These are phyloP conservation scores for Macrophya annulata DNA, from an alignment of 2,888 invertebrate genomes.

Conservation along the genomic window DNA sequence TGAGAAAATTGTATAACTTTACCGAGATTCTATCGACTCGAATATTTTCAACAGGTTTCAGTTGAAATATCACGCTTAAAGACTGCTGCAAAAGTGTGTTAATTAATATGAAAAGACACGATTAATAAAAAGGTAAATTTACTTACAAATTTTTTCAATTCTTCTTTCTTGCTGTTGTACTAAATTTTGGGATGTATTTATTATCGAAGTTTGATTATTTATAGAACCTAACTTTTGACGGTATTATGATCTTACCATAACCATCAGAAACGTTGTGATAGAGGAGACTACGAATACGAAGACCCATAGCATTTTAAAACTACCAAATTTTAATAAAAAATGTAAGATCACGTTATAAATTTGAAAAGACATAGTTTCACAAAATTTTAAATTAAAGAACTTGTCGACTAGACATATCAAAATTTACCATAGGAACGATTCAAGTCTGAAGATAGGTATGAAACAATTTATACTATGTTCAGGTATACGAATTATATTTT, in stretches of 20 bases:
- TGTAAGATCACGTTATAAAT: constrained; percentile 66
- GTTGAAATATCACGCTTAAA: background rate
- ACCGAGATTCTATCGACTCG: background rate
- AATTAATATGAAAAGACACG: too few species aligned
- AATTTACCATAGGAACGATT: constrained; percentile 48
- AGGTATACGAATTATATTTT: background rate
- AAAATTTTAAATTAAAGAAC: background rate
- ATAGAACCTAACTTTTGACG: background rate
- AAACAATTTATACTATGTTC: constrained; percentile 4
- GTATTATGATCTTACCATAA: constrained; percentile 66
- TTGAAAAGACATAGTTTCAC: constrained; percentile 58
- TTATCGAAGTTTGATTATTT: background rate
- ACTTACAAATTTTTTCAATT: constrained; percentile 40
- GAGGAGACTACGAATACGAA: constrained; percentile 69
- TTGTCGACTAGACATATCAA: background rate
- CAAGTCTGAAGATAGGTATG: constrained; percentile 14
- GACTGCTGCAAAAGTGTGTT: too few species aligned
- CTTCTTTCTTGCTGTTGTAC: constrained; percentile 47
- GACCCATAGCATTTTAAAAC: constrained; percentile 69
- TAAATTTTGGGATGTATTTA: background rate
- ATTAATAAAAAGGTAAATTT: background rate
- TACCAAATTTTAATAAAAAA: constrained; percentile 64
- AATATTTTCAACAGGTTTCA: background rate
- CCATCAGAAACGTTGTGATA: constrained; percentile 66
- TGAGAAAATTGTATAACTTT: background rate